Base-by-base conservation (phyloP, 2,888 invertebrate species). In the Electrophaes corylata region DNA sequence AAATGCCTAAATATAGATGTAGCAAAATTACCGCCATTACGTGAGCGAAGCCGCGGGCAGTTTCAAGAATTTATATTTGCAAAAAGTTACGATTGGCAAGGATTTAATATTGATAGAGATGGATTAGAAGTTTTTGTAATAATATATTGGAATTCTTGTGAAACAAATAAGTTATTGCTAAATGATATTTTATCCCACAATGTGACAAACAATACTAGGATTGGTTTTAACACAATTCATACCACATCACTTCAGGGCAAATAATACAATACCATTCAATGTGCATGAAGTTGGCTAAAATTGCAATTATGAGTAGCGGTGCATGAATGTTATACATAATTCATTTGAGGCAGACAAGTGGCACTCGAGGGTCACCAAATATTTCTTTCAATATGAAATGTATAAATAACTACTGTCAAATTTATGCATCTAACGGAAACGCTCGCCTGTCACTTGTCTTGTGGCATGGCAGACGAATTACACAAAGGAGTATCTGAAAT, bases 401-500 rank as follows among this genome's bases (percentile, higher is more conserved):
- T 6, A 29, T 2, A 29, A 11, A 31, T n/a, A 31, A 31, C 20
- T 20, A 20, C 10, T 29, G 10, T 10, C 5, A 29, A 29, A 1
- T 10, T 1, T 29, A 29, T 29, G 8, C 1, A 35, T 35, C 14
- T 35, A 35, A 35, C n/a, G 11, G 19, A 19, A 4, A 19, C 20
- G 41, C 41, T 43, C 23, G 18, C 3, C 8, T 43, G 14, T 26
- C 26, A 26, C 43, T 43, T 43, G 43, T 43, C 43, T 43, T 26
- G 14, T 3, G 12, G 10, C 19, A 23, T 14, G 12, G 43, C 10
- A 43, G 29, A 41, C 18, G 20, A 29, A 12, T 43, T 33, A 50
- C 40, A 46, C 19, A 45, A 35, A 23, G 45, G 46, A 35, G 37
- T 47, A 62, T 48, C 50, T n/a, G 20, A 44, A 53, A 47, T 31